Evolutionary conservation across 1,140 invertebrate species (phyloP).

Genomic region (Magallana ariakensis): DNA sequence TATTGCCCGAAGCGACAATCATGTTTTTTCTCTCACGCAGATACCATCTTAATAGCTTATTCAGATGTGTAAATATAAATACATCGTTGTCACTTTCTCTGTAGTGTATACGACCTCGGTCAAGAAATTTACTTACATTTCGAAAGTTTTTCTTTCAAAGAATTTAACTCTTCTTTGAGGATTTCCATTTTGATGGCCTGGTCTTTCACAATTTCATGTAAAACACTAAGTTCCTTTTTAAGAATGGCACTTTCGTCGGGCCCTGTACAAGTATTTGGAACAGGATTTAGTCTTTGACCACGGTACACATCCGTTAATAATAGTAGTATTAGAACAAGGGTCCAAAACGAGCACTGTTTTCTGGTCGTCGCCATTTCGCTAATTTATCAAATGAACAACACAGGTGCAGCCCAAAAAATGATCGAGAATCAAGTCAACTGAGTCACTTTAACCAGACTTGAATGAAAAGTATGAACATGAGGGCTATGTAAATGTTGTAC

Average conservation of each 20-base stretch:
- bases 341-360: background rate
- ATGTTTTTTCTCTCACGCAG: background rate
- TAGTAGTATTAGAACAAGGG: background rate
- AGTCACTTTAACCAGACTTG: slow-evolving; percentile 19
- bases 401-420: slow-evolving; percentile 26
- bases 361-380: background rate
- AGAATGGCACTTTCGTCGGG: slow-evolving; percentile 8
- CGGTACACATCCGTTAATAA: background rate
- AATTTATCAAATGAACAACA: slow-evolving; percentile 5
- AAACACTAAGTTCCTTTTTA: slow-evolving; percentile 21
- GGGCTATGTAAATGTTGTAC: background rate
- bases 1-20: slow-evolving; percentile 1
- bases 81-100: no score
- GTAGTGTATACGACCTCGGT: background rate
- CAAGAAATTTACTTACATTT: background rate
- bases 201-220: slow-evolving; percentile 25
- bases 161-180: background rate
- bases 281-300: slow-evolving; percentile 5
- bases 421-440: slow-evolving; percentile 10
- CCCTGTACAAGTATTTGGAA: background rate
- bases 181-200: slow-evolving; percentile 23
- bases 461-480: slow-evolving; percentile 28
- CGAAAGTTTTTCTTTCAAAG: background rate
- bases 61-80: no score
- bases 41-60: background rate